Conservation (phyloP, 2,797 vertebrate genomes). For the Anguilla marmorata region DNA sequence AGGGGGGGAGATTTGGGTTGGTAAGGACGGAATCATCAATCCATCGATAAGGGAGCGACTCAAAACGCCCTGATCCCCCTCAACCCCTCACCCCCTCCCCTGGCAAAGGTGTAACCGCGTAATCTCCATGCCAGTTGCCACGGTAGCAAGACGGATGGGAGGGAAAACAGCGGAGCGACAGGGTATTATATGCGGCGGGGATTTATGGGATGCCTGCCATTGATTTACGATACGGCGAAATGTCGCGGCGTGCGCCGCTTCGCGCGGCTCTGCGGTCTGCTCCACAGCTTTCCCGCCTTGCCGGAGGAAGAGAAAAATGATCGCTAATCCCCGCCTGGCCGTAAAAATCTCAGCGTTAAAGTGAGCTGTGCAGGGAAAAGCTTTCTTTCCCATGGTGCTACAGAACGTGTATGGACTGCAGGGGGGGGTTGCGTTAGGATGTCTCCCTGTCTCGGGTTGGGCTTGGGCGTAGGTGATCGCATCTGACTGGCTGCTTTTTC, state of each 20-base stretch:
- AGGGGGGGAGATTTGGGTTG: background rate
- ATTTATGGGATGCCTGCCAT: background rate
- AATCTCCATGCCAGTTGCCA: background rate
- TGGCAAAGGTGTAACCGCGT: background rate
- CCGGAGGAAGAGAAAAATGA: background rate
- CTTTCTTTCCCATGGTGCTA: background rate
- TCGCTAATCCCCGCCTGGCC: background rate
- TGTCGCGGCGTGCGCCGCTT: background rate
- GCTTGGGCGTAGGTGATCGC: background rate
- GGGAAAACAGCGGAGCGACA: background rate
- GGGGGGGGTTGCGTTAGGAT: background rate
- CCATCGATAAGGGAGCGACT: background rate
- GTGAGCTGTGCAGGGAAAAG: background rate
- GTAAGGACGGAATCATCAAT: constrained; percentile 10
- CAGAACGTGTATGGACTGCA: background rate
- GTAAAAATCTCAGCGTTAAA: background rate
- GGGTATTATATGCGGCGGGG: constrained; percentile 11
- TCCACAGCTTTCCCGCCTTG: background rate
- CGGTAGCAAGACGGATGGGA: constrained; percentile 25
- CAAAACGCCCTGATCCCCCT: background rate
- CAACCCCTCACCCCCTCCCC: background rate
- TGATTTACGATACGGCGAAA: constrained; percentile 23
- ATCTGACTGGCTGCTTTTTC: background rate
- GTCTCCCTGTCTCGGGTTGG: background rate
- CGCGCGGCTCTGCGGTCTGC: background rate